A percentile compares a stretch with the other conserved stretches of the same genome.
These are phyloP conservation scores for Galerucella pusilla DNA, from an alignment of 2,888 invertebrate species.

Conservation along the genomic window DNA sequence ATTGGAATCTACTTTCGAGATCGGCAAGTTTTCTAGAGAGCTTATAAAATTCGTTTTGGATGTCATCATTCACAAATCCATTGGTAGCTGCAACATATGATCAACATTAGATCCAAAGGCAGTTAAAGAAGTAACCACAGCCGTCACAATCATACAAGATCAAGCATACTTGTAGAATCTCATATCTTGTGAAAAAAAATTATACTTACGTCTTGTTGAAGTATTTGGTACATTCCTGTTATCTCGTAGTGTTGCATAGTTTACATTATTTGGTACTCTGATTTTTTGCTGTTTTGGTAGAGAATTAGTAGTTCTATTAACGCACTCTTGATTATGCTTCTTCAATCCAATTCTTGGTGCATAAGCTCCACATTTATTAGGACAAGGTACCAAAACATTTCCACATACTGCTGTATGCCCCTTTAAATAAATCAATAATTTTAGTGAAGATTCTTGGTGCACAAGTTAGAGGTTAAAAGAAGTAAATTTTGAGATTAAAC, in stretches of 20 bases:
- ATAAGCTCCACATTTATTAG: slow-evolving; percentile 77
- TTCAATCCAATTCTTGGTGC: slow-evolving; percentile 73
- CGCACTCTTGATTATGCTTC: slow-evolving; percentile 68
- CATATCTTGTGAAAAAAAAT: too few relatives aligned
- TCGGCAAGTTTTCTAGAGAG: slow-evolving; percentile 47
- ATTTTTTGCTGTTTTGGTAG: slow-evolving; percentile 34
- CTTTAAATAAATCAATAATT: slow-evolving; percentile 57
- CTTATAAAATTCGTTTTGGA: slow-evolving; percentile 46
- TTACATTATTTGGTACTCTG: not conserved
- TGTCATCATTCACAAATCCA: slow-evolving; percentile 29
- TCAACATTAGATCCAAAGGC: too few relatives aligned
- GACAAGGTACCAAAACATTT: slow-evolving; percentile 78
- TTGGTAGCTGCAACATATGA: slow-evolving; percentile 30
- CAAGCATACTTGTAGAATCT: too few relatives aligned
- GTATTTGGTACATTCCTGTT: not conserved
- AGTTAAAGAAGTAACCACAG: too few relatives aligned
- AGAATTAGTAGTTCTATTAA: slow-evolving; percentile 49
- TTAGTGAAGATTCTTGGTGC: slow-evolving; percentile 38
- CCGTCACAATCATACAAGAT: too few relatives aligned
- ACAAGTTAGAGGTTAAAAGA: too few relatives aligned
- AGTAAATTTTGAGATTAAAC: too few relatives aligned
- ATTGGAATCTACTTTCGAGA: slow-evolving; percentile 43
- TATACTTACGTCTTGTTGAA: not conserved
- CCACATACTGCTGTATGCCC: slow-evolving; percentile 77
- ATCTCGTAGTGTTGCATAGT: not conserved